These are phyloP conservation scores for Periophthalmodon schlosseri DNA, from an alignment of 2,113 vertebrate genomes.

Conservation along the genomic window DNA sequence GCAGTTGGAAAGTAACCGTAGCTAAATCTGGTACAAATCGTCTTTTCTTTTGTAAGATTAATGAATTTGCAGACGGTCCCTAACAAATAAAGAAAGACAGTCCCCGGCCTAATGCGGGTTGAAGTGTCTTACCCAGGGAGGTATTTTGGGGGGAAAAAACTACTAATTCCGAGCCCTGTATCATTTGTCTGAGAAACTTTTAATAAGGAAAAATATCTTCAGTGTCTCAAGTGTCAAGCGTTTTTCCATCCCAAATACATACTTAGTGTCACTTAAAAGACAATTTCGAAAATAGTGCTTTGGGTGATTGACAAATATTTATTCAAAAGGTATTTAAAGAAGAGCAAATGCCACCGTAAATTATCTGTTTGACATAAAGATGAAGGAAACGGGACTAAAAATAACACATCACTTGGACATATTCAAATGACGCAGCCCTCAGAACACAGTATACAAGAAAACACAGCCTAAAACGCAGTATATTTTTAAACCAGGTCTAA, in stretches of 20 bases:
- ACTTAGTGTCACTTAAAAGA: not conserved
- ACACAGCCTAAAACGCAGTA: not conserved
- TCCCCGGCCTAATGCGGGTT: no score
- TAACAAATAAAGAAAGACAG: no score
- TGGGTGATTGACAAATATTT: conserved; percentile 7
- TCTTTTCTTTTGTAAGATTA: no score
- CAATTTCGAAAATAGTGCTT: not conserved
- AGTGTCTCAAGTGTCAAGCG: not conserved
- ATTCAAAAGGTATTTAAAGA: conserved; percentile 7
- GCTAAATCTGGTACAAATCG: no score
- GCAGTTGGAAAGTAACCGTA: no score
- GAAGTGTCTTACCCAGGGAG: no score
- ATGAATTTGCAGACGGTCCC: no score
- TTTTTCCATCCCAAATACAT: not conserved
- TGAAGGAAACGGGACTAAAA: conserved; percentile 8
- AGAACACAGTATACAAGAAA: conserved; percentile 1
- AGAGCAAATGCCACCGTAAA: not conserved
- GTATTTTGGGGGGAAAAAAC: no score
- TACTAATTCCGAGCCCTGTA: no score
- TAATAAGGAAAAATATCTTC: not conserved
- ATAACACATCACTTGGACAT: conserved; percentile 5
- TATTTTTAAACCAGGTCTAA: conserved; percentile 4
- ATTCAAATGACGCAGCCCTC: not conserved
- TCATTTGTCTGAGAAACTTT: not conserved
- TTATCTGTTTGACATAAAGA: conserved; percentile 8